Conservation (phyloP, 2,113 vertebrate species). For the Galeopterus variegatus region DNA sequence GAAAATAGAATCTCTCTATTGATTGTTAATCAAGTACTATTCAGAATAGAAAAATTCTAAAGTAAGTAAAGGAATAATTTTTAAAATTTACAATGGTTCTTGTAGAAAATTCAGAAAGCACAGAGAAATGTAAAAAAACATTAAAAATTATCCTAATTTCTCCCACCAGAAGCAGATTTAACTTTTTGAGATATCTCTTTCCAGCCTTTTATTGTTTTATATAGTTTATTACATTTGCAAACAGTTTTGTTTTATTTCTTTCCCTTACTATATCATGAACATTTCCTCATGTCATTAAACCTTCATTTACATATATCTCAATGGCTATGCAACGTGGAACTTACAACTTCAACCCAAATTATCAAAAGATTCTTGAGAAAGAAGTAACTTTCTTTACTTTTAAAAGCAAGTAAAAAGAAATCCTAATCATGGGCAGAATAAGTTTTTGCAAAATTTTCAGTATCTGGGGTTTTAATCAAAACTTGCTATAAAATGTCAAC, state of each 20-base stretch:
- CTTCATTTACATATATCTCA: not conserved
- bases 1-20: not conserved
- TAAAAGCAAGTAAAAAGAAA: not conserved
- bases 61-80: not conserved
- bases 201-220: not conserved
- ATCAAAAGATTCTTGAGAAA: not conserved
- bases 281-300: not conserved
- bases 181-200: not conserved
- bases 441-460: not conserved
- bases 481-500: not conserved
- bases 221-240: not conserved
- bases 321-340: not conserved
- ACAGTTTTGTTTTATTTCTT: slow-evolving; percentile 21
- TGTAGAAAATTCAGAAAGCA: slow-evolving; percentile 2
- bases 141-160: slow-evolving; percentile 6
- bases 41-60: slow-evolving; percentile 18
- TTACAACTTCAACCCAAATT: not conserved
- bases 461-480: slow-evolving; percentile 15
- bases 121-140: not conserved
- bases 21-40: not conserved
- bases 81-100: not conserved
- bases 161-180: not conserved
- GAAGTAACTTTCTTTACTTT: slow-evolving; percentile 28
- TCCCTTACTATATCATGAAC: not conserved
- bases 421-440: not conserved